A percentile compares a stretch with the other conserved stretches of the same genome.
Conservation (phyloP, 2,113 vertebrate species). For the Lonchura striata region DNA sequence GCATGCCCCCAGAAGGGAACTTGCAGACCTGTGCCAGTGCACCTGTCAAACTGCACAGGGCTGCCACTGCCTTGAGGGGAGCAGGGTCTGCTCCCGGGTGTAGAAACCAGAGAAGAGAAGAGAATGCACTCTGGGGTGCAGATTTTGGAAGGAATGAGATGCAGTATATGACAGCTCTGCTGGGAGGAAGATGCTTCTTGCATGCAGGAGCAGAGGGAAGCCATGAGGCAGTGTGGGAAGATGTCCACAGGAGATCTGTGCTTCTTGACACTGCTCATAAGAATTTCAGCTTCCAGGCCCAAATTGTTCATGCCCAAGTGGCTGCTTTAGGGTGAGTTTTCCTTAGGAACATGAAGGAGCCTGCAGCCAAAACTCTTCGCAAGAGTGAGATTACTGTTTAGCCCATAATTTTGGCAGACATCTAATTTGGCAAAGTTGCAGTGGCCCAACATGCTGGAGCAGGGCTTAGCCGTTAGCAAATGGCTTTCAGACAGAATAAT, state of each 20-base stretch:
- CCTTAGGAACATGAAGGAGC: background rate
- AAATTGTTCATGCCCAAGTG: background rate
- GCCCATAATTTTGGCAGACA: background rate
- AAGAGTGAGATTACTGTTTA: background rate
- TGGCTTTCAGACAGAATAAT: background rate
- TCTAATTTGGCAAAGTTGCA: background rate
- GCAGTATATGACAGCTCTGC: background rate
- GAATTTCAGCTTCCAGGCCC: background rate
- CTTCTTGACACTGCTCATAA: background rate
- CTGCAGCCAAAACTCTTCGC: background rate
- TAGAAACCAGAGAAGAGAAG: background rate
- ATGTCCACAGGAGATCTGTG: accelerated
- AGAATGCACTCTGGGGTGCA: background rate
- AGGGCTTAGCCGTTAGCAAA: background rate
- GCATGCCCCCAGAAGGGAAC: accelerated
- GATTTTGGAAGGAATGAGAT: background rate
- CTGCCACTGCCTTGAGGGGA: background rate
- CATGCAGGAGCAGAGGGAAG: background rate
- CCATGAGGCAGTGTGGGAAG: background rate
- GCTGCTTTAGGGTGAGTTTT: background rate
- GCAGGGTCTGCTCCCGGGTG: background rate
- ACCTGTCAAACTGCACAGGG: background rate
- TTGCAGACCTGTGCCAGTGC: background rate
- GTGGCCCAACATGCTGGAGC: background rate
- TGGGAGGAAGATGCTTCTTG: background rate